These are phyloP conservation scores for Peromyscus leucopus DNA, from an alignment of 2,113 vertebrate species.

Conservation along the genomic window DNA sequence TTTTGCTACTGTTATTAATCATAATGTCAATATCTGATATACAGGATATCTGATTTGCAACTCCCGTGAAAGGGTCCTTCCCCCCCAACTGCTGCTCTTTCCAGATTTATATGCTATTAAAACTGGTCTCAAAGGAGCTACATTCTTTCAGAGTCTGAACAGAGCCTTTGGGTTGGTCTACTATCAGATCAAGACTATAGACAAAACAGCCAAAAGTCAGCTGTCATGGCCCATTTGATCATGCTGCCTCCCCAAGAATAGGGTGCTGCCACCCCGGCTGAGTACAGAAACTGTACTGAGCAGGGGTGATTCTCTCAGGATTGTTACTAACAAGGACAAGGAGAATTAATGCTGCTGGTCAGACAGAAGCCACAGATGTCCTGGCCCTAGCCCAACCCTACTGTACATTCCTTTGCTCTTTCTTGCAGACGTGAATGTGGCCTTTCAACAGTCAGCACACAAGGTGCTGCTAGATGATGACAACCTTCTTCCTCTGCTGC, in stretches of 20 bases:
- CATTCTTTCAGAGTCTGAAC: neutral
- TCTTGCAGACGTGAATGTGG: slow-evolving; percentile 95
- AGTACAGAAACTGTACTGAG: neutral
- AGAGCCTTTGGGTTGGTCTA: slow-evolving; percentile 9
- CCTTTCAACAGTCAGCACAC: slow-evolving; percentile 98
- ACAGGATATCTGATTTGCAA: neutral
- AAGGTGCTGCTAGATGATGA: slow-evolving; percentile 98
- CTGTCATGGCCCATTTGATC: neutral
- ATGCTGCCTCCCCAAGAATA: neutral
- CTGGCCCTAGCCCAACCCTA: neutral
- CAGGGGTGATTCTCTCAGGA: neutral
- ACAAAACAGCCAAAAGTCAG: neutral
- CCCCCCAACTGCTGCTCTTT: neutral
- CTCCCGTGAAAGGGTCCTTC: neutral
- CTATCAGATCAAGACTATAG: neutral
- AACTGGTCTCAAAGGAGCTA: neutral
- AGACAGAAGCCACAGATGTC: neutral
- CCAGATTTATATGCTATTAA: neutral
- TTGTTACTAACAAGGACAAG: neutral
- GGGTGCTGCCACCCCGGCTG: neutral
- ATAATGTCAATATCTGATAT: neutral
- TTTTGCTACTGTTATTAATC: neutral
- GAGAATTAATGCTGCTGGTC: neutral
- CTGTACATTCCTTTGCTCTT: neutral
- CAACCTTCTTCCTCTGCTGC: slow-evolving; percentile 96